Conservation (phyloP, 2,888 invertebrate species). For the Arge pagana region DNA sequence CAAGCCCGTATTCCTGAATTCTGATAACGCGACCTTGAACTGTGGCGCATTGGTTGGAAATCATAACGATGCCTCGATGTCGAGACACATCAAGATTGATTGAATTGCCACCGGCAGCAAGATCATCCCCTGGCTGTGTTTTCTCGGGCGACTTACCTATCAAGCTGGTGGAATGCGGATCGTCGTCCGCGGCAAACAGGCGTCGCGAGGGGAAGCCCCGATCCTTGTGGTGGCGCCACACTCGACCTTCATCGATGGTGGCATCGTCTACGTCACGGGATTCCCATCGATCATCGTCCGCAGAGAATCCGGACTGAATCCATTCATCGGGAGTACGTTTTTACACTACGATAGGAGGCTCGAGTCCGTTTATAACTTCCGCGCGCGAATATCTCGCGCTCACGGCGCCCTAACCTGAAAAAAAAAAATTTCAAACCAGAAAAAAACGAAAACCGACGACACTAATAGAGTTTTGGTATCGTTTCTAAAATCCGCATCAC, state of each 20-base stretch:
- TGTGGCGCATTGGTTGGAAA: no score
- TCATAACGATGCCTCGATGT: no score
- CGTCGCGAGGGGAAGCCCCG: conserved; percentile 77
- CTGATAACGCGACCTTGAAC: no score
- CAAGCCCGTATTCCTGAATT: no score
- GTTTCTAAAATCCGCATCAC: no score
- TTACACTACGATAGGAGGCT: no score
- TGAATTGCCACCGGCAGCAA: conserved; percentile 48
- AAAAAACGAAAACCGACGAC: background rate
- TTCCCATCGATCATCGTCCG: conserved; percentile 85
- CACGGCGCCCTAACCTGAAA: no score
- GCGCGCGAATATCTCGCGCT: no score
- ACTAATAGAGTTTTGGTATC: background rate
- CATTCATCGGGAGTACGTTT: conserved; percentile 86
- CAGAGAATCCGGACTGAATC: conserved; percentile 77
- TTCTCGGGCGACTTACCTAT: conserved; percentile 75
- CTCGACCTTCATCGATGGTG: conserved; percentile 86
- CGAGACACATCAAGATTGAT: conserved; percentile 5
- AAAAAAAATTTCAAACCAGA: no score
- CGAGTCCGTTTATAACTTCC: no score
- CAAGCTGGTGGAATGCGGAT: conserved; percentile 79
- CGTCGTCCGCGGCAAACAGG: conserved; percentile 76
- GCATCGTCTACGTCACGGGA: conserved; percentile 80
- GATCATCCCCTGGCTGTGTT: conserved; percentile 68
- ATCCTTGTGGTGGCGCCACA: conserved; percentile 88